phyloP scores from a whole-genome alignment of 2,888 invertebrate genomes.

The Carabus problematicus region DNA sequence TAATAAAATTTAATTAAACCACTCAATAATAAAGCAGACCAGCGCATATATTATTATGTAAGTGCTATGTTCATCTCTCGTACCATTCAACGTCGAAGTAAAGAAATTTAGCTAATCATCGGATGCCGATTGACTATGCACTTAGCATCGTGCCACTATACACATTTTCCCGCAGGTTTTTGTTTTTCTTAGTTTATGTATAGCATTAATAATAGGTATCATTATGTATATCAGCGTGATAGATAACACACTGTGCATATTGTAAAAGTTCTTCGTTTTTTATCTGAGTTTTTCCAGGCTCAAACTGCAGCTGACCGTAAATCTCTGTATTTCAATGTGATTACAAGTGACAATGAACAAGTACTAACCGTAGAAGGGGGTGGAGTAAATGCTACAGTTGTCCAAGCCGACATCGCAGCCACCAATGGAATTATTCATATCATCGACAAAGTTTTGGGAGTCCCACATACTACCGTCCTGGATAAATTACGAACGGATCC shows the following conservation, averaged over 20 bases:
- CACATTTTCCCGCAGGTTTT: too few relatives aligned
- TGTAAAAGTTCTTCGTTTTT: slow-evolving; percentile 26
- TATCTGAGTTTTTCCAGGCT: slow-evolving; percentile 75
- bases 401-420: slow-evolving; percentile 88
- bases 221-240: neutral
- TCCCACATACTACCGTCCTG: slow-evolving; percentile 84
- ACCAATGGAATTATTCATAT: slow-evolving; percentile 94
- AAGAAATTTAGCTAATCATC: too few relatives aligned
- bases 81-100: too few relatives aligned
- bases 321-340: slow-evolving; percentile 84
- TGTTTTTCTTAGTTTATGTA: neutral
- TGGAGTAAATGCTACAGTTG: slow-evolving; percentile 88
- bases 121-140: too few relatives aligned
- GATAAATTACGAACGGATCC: slow-evolving; percentile 87
- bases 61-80: too few relatives aligned
- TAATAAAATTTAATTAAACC: too few relatives aligned
- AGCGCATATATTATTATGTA: too few relatives aligned
- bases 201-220: too few relatives aligned
- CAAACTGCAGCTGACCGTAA: slow-evolving; percentile 76
- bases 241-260: neutral
- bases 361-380: slow-evolving; percentile 90
- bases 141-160: too few relatives aligned
- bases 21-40: too few relatives aligned
- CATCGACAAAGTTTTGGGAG: slow-evolving; percentile 88
- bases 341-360: slow-evolving; percentile 70